Evolutionary conservation across 2,888 invertebrate species (phyloP), one percentile per base, ranked within the genome.

Genomic region (Nymphalis polychloros): DNA sequence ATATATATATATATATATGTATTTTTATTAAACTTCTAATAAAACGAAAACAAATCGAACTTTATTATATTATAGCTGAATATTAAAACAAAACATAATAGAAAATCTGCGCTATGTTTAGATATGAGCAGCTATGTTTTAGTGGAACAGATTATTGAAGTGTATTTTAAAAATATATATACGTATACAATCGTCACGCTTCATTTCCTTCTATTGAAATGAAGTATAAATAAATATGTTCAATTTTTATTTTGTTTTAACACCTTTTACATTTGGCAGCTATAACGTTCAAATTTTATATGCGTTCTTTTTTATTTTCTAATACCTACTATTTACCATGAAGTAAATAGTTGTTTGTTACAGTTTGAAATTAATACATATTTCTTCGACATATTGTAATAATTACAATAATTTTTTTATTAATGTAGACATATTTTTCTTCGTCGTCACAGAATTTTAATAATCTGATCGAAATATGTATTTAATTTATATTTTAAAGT

Each of bases 341-440:
- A n/a, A n/a, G 50, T 50, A 19, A 50, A 50, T 20, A 50, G 19
- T 49, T 19, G 49, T 49, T 48, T 48, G 48, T 48, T 48, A 48
- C 48, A 8, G 48, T 48, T 48, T 23, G 4, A 31, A n/a, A 31
- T 27, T 31, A 31, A 55, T n/a, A 55, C 53, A 31, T 23, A 52
- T 52, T 55, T 53, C 8, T 53, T 31, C 17, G 27, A 16, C 27
- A n/a, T 23, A 27, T 31, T 8, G 53, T 55, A 16, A 17, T 41
- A 13, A 41, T 41, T 41, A 41, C 41, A 41, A 41, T 41, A 41
- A 41, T 4, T 2, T 10, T 8, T 41, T 41, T 8, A 8, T 8
- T 41, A 13, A 4, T 4, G 41, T 41, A 41, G 4, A 13, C 35
- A 41, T 41, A 13, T 41, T 41, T 41, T 41, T 41, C 35, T 31